Evolutionary conservation across 2,888 invertebrate genomes (phyloP).

Genomic region (Idaea straminata): DNA sequence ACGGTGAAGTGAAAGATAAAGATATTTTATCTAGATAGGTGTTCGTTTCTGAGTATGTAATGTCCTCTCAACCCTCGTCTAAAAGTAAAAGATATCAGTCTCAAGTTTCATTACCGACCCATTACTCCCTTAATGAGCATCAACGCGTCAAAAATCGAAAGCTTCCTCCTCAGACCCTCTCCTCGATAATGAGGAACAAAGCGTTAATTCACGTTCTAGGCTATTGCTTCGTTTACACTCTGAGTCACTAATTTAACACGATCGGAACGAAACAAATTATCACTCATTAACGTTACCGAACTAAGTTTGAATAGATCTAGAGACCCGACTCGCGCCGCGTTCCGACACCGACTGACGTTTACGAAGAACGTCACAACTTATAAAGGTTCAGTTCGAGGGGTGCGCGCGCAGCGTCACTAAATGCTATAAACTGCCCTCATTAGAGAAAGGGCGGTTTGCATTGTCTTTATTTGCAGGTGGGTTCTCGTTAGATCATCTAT

Average conservation of each 20-base stretch:
- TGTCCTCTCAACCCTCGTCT: neutral
- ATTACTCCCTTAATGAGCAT: conserved; percentile 2
- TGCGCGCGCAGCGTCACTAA: conserved; percentile 77
- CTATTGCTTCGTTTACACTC: conserved; percentile 61
- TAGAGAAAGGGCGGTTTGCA: conserved; percentile 71
- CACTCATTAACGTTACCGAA: conserved; percentile 51
- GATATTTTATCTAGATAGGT: neutral
- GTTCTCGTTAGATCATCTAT: conserved; percentile 70
- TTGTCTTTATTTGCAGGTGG: conserved; percentile 65
- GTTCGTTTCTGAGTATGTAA: neutral
- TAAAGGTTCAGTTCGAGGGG: conserved; percentile 53
- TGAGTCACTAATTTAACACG: conserved; percentile 65
- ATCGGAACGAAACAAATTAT: conserved; percentile 54
- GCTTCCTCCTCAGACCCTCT: conserved; percentile 27
- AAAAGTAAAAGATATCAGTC: neutral
- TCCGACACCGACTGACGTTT: conserved; percentile 59
- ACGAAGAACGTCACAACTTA: conserved; percentile 54
- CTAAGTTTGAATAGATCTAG: conserved; percentile 31
- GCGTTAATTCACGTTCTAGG: conserved; percentile 67
- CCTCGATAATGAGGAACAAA: conserved; percentile 40
- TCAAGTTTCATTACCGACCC: conserved; percentile 1
- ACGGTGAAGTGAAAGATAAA: no score
- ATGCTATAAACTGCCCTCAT: conserved; percentile 76
- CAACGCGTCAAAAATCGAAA: conserved; percentile 4
- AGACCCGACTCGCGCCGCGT: conserved; percentile 38